Conservation (phyloP, 2,797 vertebrate genomes). For the Ciconia nigra region DNA sequence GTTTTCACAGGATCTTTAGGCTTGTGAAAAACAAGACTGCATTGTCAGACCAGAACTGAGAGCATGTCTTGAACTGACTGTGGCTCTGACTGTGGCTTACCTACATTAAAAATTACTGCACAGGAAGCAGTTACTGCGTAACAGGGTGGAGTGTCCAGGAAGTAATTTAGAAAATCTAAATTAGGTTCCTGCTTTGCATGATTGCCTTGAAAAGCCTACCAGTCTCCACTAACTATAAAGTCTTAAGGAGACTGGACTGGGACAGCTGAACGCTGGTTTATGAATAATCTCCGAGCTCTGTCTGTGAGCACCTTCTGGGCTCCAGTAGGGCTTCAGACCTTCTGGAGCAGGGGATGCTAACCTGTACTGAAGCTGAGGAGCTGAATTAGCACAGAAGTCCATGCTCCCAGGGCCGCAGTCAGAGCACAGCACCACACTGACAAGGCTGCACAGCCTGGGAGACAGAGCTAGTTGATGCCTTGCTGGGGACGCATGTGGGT, state of each 20-base stretch:
- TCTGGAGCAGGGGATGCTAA: fast-evolving
- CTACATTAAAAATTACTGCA: neutral
- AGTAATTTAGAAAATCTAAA: neutral
- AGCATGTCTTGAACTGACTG: neutral
- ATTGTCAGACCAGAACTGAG: neutral
- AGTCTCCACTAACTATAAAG: neutral
- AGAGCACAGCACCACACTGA: neutral
- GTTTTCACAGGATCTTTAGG: neutral
- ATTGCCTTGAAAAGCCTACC: neutral
- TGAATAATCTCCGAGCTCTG: neutral
- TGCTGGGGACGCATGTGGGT: neutral
- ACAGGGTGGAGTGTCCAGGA: neutral
- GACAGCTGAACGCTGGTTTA: neutral
- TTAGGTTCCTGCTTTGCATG: neutral
- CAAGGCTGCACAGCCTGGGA: neutral
- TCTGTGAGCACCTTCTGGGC: neutral
- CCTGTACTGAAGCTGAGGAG: neutral
- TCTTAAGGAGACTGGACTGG: neutral
- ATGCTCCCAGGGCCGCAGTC: neutral
- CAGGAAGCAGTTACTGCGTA: neutral
- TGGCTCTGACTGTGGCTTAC: neutral
- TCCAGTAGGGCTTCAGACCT: neutral
- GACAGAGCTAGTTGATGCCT: neutral
- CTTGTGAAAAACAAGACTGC: neutral
- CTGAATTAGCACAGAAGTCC: neutral